Evolutionary conservation across 2,797 vertebrate species (phyloP).

Genomic region (Botia almorhae): DNA sequence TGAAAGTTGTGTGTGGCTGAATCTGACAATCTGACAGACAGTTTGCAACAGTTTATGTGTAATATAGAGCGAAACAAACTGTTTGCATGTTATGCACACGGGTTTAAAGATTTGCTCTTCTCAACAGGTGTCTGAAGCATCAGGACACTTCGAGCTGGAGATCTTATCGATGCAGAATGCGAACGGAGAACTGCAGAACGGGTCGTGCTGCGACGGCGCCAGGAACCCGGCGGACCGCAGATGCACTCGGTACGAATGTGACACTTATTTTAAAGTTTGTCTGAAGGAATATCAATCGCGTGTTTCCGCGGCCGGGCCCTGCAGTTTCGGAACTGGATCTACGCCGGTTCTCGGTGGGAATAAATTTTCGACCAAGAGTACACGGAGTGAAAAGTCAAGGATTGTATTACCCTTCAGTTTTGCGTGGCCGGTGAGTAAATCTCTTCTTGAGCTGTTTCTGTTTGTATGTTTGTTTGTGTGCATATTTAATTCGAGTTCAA

Average conservation of each 20-base stretch:
- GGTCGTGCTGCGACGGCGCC: conserved; percentile 88
- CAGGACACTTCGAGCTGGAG: conserved; percentile 95
- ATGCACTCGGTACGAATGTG: conserved; percentile 90
- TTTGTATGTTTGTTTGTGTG: neutral
- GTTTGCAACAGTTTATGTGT: neutral
- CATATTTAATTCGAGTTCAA: conserved; percentile 4
- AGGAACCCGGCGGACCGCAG: conserved; percentile 84
- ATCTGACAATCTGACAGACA: neutral
- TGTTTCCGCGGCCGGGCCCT: conserved; percentile 90
- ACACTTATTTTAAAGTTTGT: conserved; percentile 98
- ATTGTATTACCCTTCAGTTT: conserved; percentile 98
- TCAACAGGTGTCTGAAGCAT: conserved; percentile 91
- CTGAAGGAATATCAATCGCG: conserved; percentile 98
- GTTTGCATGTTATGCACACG: neutral
- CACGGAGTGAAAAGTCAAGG: conserved; percentile 88
- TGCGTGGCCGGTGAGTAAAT: conserved; percentile 95
- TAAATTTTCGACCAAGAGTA: conserved; percentile 91
- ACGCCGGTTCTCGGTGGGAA: conserved; percentile 95
- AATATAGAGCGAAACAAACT: neutral
- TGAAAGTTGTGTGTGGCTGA: conserved; percentile 3
- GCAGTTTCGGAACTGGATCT: conserved; percentile 95
- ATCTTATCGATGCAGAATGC: conserved; percentile 93
- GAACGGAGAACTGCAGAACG: conserved; percentile 91
- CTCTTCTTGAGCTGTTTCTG: neutral
- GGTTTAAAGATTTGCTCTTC: conserved; percentile 56